A percentile compares a stretch with the other conserved stretches of the same genome.
phyloP scores from a whole-genome alignment of 53 echinoderm and acorn worm genomes.

The Zoroaster sp. region DNA sequence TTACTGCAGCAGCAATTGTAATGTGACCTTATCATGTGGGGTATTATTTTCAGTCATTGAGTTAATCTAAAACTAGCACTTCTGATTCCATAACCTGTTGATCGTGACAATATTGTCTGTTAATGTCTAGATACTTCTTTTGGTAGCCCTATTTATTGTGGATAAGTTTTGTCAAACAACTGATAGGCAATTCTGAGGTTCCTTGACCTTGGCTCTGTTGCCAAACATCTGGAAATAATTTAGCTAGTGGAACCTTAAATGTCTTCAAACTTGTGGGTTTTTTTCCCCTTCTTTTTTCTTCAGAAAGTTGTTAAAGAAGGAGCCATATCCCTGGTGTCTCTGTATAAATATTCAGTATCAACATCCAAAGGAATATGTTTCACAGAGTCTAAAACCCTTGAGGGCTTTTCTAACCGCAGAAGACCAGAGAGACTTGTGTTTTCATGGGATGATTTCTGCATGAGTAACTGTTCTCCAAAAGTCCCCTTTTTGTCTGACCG shows the following conservation, averaged over 20 bases:
- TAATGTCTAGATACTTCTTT: too few relatives aligned
- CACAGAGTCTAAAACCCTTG: neutral
- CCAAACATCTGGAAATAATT: slow-evolving; percentile 32
- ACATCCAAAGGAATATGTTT: neutral
- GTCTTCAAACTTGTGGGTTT: neutral
- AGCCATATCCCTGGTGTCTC: neutral
- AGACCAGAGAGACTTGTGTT: neutral
- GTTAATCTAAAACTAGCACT: too few relatives aligned
- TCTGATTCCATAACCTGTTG: too few relatives aligned
- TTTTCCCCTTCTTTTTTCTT: neutral
- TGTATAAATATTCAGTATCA: slow-evolving; percentile 18
- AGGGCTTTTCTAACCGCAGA: neutral
- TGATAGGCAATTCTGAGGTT: too few relatives aligned
- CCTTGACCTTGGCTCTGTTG: too few relatives aligned
- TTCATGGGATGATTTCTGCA: slow-evolving; percentile 41
- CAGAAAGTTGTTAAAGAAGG: neutral
- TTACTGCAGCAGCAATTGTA: too few relatives aligned
- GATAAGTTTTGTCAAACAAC: too few relatives aligned
- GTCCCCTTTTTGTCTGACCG: slow-evolving; percentile 34
- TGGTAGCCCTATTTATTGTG: too few relatives aligned
- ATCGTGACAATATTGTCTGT: too few relatives aligned
- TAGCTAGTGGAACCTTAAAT: neutral
- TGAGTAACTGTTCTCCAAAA: neutral
- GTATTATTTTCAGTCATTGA: too few relatives aligned
- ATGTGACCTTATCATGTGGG: too few relatives aligned